Base-by-base conservation (phyloP, 2,888 invertebrate genomes). In the Kuschelorhynchus macadamiae region DNA sequence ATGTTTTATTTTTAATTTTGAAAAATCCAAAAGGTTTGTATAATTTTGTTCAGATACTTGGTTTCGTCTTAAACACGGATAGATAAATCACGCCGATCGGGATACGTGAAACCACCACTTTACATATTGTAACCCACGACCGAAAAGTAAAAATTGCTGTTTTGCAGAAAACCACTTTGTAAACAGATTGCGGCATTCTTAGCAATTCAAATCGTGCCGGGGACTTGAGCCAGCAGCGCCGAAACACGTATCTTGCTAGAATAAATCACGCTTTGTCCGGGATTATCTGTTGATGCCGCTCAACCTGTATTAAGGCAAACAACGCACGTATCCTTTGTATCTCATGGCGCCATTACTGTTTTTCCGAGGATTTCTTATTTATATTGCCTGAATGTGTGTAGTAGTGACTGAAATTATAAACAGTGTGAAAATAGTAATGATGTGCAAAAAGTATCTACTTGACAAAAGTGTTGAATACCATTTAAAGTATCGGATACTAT, bases 121-220 rank as follows among this genome's bases (percentile, higher is more conserved):
- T 36, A 36, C 36, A 36, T 36, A 36, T 36, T 11, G 36, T 36
- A 36, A 36, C 36, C 4, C 11, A 36, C 36, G 36, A 36, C 36
- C 11, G 5, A 36, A 36, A 11, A 36, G 36, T 36, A 36, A 59
- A 47, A 59, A 47, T 32, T 16, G 32, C 44, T 44, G 49, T 30
- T 50, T 61, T 30, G 50, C 61, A 32, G 42, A 33, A 53, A 61
- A 42, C 44, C 52, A 20, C 44, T 61, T 61, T 44, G 61, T 53
- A 63, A 63, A 63, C 62, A 63, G 53, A 63, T 63, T 63, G 62
- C 16, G 44, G 33, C 46, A 46, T 46, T 42, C 36, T 63, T 63
- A 63, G 62, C 62, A 63, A 63, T 63, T 63, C 62, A 63, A 63
- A 63, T 63, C 46, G 55, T 36, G 62, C 55, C 62, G 36, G 41